Conservation (phyloP, 2,113 vertebrate genomes). For the Amblyornis subalaris region DNA sequence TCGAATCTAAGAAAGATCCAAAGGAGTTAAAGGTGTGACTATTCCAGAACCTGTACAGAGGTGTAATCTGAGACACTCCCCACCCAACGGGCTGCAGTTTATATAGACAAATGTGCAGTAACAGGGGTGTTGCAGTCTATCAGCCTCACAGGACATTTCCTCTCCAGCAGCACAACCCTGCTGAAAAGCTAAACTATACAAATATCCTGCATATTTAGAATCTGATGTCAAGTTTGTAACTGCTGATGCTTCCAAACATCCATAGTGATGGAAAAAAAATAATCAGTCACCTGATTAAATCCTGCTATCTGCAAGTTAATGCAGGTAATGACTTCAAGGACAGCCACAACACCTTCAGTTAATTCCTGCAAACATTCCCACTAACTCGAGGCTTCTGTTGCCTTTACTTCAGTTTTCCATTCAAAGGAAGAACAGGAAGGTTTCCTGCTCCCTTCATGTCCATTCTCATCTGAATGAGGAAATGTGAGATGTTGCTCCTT, state of each 20-base stretch:
- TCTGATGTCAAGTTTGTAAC: background rate
- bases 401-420: background rate
- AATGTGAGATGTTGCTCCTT: background rate
- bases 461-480: background rate
- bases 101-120: background rate
- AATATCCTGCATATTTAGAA: background rate
- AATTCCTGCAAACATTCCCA: background rate
- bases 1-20: background rate
- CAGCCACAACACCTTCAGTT: background rate
- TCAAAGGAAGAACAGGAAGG: background rate
- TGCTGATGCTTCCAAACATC: background rate
- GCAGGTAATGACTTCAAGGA: background rate
- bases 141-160: background rate
- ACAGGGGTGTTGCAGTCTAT: background rate
- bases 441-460: background rate
- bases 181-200: background rate
- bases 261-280: background rate
- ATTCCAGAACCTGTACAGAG: background rate
- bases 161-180: background rate
- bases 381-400: background rate
- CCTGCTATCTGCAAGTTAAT: background rate
- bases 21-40: background rate
- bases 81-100: background rate
- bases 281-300: background rate
- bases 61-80: fast-evolving